Conservation (phyloP, 2,888 invertebrate species). For the Zelleria hepariella region DNA sequence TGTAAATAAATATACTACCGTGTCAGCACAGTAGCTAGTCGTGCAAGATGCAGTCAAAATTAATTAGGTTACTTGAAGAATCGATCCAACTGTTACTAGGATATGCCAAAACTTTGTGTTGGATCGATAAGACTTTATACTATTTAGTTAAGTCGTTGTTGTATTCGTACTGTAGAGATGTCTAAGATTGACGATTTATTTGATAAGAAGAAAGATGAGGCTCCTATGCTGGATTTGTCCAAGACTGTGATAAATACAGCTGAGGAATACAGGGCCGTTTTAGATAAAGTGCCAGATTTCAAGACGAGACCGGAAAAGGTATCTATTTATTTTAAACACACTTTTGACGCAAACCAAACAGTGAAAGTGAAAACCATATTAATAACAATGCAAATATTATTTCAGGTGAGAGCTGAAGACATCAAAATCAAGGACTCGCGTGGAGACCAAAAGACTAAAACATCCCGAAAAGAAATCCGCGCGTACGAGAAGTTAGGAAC, state of each 20-base stretch:
- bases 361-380: constrained; percentile 7
- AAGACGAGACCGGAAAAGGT: constrained; percentile 91
- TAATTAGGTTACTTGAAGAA: constrained; percentile 34
- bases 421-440: constrained; percentile 80
- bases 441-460: constrained; percentile 80
- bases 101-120: constrained; percentile 27
- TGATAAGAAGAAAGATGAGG: constrained; percentile 87
- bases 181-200: constrained; percentile 87
- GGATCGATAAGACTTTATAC: constrained; percentile 31
- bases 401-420: constrained; percentile 80
- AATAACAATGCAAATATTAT: constrained; percentile 11
- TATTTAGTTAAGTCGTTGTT: neutral
- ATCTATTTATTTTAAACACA: constrained; percentile 11
- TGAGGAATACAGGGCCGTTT: constrained; percentile 85
- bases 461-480: constrained; percentile 79
- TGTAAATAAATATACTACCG: constrained; percentile 6
- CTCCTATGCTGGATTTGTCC: constrained; percentile 87
- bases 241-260: constrained; percentile 82
- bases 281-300: constrained; percentile 91
- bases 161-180: constrained; percentile 40
- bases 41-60: constrained; percentile 41
- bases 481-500: constrained; percentile 75
- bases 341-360: neutral
- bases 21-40: constrained; percentile 30
- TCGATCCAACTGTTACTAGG: constrained; percentile 50